Conservation (phyloP, 1,140 invertebrate species). For the Holcopasites calliopsidis region DNA sequence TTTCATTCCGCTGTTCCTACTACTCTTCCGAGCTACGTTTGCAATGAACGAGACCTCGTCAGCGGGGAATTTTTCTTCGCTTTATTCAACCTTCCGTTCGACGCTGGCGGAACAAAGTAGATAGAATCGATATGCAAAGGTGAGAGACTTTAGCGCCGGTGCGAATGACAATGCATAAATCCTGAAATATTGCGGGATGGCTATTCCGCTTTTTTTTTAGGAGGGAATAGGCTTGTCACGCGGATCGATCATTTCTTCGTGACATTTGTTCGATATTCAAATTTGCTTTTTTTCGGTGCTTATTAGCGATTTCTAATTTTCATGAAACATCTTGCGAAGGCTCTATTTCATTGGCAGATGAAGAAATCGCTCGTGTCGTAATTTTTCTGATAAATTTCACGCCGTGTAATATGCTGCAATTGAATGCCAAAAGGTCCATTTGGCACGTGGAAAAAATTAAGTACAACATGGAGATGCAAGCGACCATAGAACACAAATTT, state of each 20-base stretch:
- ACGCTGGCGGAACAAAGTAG: not conserved
- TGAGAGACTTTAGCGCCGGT: not conserved
- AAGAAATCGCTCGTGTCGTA: no score
- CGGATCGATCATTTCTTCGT: not conserved
- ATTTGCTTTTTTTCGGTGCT: no score
- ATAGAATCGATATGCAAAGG: constrained; percentile 16
- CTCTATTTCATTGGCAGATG: no score
- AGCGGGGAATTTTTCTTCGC: not conserved
- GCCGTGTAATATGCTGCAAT: no score
- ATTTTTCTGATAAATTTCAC: no score
- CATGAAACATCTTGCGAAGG: no score
- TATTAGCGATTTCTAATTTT: no score
- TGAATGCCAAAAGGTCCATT: no score
- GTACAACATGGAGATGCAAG: no score
- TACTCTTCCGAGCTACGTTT: not conserved
- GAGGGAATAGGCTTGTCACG: not conserved
- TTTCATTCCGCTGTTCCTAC: not conserved
- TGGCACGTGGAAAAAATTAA: no score
- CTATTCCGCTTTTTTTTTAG: not conserved
- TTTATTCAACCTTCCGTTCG: not conserved
- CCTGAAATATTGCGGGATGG: not conserved
- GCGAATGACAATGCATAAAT: not conserved
- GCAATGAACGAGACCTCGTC: not conserved
- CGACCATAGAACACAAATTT: no score
- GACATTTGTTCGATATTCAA: not conserved